Percentiles rank a stretch among this genome's conserved stretches.
These are phyloP conservation scores for Toxonevra muliebris DNA, from an alignment of 2,888 invertebrate species.

Conservation along the genomic window DNA sequence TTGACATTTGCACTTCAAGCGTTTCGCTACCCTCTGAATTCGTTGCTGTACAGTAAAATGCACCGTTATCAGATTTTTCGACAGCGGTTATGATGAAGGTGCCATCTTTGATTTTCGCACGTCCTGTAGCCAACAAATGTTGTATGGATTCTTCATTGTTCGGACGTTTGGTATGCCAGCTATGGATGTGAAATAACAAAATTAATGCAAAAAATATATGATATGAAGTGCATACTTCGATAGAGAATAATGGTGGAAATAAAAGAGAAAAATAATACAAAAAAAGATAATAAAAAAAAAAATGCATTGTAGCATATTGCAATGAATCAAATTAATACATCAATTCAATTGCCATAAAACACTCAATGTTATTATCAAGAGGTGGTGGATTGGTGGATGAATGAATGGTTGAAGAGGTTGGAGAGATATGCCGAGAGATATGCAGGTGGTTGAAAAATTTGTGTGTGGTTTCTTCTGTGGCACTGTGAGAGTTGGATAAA, in stretches of 20 bases:
- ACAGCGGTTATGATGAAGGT: constrained; percentile 67
- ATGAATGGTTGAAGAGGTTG: no score
- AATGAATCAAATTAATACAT: no score
- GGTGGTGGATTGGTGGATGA: no score
- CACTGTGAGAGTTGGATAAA: no score
- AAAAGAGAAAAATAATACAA: neutral
- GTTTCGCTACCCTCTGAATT: constrained; percentile 69
- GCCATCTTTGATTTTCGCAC: constrained; percentile 67
- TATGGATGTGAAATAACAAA: constrained; percentile 41
- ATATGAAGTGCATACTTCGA: neutral
- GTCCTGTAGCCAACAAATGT: constrained; percentile 63
- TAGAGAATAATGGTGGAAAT: neutral
- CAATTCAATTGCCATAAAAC: no score
- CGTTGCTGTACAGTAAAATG: constrained; percentile 68
- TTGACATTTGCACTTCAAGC: constrained; percentile 67
- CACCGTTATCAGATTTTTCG: constrained; percentile 66
- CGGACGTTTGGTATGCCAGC: constrained; percentile 67
- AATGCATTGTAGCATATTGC: neutral
- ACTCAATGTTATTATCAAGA: no score
- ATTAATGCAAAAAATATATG: constrained; percentile 12
- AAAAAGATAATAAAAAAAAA: neutral
- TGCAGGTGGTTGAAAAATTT: no score
- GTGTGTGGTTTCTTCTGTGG: no score
- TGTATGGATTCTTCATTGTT: constrained; percentile 67
- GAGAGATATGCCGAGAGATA: no score